Base-by-base conservation (phyloP, 2,888 invertebrate species). In the Eristalis pertinax region DNA sequence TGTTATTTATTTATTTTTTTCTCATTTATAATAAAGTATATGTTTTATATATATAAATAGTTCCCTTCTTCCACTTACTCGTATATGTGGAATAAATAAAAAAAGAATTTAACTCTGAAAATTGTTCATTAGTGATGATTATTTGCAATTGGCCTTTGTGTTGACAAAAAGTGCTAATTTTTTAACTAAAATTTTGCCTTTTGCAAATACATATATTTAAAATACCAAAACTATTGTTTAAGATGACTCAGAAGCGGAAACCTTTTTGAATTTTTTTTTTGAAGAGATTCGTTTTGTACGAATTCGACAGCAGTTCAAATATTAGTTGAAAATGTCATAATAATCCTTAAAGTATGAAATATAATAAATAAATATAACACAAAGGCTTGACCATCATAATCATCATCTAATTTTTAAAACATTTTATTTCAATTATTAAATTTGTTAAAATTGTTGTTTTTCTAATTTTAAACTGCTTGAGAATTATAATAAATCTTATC, bases 81-180 rank as follows among this genome's bases (percentile, higher is more conserved):
- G n/a, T n/a, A 43, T n/a, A n/a, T n/a, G 2, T n/a, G 2, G 11
- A n/a, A 10, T 32, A 32, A 32, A 8, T 38, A 58, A 67, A 69
- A n/a, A 4, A 58, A 74, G 43, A 74, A 11, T 68, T 62, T 19
- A 65, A 50, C 19, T 83, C 64, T 2, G 56, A 43, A 60, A 62
- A 73, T 74, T 76, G 72, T 80, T 91, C 90, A 91, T 92, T 92
- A 93, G 93, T 92, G 93, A 92, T 93, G 93, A 93, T 92, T 93
- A 93, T 92, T 92, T 93, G 93, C 92, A 93, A 93, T 93, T 93
- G 93, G 92, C 93, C 92, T 93, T 93, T 93, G 92, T 93, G 92
- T 93, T 93, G 93, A 92, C 91, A 92, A 93, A 93, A 93, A 93
- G 93, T 92, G 93, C 93, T 92, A 91, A 91, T 91, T 91, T 90